Base-by-base conservation (phyloP, 2,797 vertebrate genomes). In the Choloepus didactylus region DNA sequence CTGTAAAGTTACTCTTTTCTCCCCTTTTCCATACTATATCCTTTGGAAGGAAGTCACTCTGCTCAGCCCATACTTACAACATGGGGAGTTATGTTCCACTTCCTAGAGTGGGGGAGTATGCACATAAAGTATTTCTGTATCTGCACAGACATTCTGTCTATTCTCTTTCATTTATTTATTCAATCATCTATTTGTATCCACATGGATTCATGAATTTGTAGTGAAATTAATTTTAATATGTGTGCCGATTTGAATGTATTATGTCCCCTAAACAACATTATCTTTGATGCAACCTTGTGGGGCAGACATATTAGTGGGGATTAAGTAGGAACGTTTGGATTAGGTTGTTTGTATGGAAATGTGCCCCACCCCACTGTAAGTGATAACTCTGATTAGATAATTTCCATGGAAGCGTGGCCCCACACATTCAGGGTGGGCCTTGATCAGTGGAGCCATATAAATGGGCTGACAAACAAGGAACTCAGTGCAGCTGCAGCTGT, bases 181-280 rank as follows among this genome's bases (percentile, higher is more conserved):
- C 21, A 89, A 95, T 70, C 59, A 79, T 77, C 95, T 76, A 73
- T 82, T 82, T 91, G 56, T 87, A 56, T 46, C 31, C 76, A 29
- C 69, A 93, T 86, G 83, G 27, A 84, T 46, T 75, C 27, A 88
- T 31, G 70, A 72, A 46, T 83, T 69, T 69, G 87, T 90, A 76
- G 66, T 94, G 54, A 83, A 83, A 66, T 84, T 91, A 60, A 82
- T 31, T 59, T 59, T 81, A 51, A 69, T 51, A 38, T 72, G 6
- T 80, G 12, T 44, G 41, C 41, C 6, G 41, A 44, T 44, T 44
- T 44, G 41, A 44, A 44, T 44, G 41, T 44, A 44, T 44, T 44
- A 44, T 44, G 41, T 44, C 41, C 41, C 4, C 41, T 44, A 35
- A 35, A 35, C 35, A 35, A 35, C 35, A 35, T 35, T 35, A 35